These are phyloP conservation scores for Upupa epops DNA, from an alignment of 2,113 vertebrate genomes.

Conservation along the genomic window DNA sequence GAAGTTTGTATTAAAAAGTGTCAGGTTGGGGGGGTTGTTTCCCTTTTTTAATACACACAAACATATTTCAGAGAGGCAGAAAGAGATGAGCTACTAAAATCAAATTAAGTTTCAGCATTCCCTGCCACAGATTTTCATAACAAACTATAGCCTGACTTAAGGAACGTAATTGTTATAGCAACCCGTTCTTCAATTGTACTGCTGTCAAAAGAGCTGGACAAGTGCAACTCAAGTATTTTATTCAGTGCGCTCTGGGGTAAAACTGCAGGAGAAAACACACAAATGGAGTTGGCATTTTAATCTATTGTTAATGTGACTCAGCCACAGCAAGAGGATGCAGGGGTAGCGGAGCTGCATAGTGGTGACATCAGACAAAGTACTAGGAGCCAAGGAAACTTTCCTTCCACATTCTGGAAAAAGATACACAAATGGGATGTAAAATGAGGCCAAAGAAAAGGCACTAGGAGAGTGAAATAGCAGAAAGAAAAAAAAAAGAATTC, in stretches of 20 bases:
- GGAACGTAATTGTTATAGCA: background rate
- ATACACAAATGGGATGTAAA: background rate
- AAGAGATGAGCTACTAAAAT: background rate
- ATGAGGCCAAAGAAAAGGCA: background rate
- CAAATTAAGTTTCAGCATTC: background rate
- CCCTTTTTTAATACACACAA: background rate
- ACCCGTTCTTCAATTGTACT: background rate
- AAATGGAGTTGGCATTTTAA: background rate
- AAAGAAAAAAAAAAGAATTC: background rate
- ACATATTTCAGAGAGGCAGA: background rate
- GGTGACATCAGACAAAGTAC: background rate
- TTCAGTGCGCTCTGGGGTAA: background rate
- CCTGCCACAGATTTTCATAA: background rate
- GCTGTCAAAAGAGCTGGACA: background rate
- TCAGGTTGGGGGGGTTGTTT: background rate
- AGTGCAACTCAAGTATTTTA: background rate
- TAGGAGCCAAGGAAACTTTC: background rate
- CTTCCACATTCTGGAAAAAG: background rate
- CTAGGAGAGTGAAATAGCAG: background rate
- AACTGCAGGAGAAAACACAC: background rate
- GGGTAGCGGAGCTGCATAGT: background rate
- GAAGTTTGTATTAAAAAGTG: background rate
- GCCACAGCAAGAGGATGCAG: slow-evolving; percentile 5
- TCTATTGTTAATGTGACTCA: background rate
- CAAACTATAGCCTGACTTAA: background rate